Evolutionary conservation across 2,113 vertebrate genomes (phyloP), one percentile per base, ranked within the genome.

Genomic region (Lepidothrix coronata): DNA sequence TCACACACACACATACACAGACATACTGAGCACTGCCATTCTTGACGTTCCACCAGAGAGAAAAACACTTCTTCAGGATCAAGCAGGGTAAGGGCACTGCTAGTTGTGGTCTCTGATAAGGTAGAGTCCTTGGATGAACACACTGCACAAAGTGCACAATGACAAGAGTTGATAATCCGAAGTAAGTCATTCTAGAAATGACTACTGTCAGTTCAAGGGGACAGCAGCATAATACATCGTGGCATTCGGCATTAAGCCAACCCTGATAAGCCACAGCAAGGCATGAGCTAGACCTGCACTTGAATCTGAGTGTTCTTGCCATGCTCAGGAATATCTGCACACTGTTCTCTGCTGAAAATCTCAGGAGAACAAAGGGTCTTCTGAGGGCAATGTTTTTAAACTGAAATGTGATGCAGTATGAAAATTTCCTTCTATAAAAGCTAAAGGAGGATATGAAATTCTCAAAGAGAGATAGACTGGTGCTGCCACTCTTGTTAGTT

Each of bases 81-180:
- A 74, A 46, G 63, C 39, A 86, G 59, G 15, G 19, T 5, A 67
- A 33, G 54, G 16, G 57, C 1, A 4, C 66, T 68, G 57, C 22
- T n/a, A 52, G 19, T 1, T 14, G 30, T 14, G 41, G 24, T 21
- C 68, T 41, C 66, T 58, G 31, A 76, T 52, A 73, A 15, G 74
- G 43, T 1, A 1, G 59, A 24, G 25, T 37, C 58, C 87, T 33
- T 11, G 73, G 78, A 13, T 6, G 79, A 52, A 33, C 15, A n/a
- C 25, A 1, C 24, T 15, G 44, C 8, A 1, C 16, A 9, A 4
- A 31, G 55, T 22, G 65, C 2, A 0, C 0, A 3, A 37, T 35
- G 68, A 81, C 86, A 78, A 52, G 23, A 39, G 15, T 16, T 44
- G 58, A 14, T 28, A 15, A 14, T 8, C 22, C 59, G 72, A 54